phyloP scores from a whole-genome alignment of 2,797 vertebrate species.

The Arnoldichthys spilopterus region DNA sequence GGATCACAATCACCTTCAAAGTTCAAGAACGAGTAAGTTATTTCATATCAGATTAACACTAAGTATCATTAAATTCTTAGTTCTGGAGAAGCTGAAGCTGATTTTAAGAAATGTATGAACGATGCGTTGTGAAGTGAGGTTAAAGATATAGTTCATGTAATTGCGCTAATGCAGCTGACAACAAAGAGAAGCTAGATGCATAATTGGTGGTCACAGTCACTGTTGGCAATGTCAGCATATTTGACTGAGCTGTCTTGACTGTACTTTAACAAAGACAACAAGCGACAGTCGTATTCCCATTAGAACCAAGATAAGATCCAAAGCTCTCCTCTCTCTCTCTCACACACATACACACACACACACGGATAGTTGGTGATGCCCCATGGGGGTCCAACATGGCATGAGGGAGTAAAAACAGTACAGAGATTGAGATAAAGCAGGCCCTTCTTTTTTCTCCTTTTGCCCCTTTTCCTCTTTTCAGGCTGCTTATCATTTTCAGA shows the following conservation, averaged over 20 bases:
- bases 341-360: no score
- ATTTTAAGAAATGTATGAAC: neutral
- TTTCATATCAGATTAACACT: neutral
- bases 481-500: constrained; percentile 21
- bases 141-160: neutral
- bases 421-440: constrained; percentile 38
- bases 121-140: constrained; percentile 15
- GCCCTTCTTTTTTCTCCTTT: constrained; percentile 23
- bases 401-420: constrained; percentile 18
- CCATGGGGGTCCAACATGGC: constrained; percentile 26
- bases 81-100: neutral
- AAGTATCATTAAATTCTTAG: neutral
- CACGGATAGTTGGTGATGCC: no score
- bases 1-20: neutral
- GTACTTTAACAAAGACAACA: constrained; percentile 21
- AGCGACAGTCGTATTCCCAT: constrained; percentile 34
- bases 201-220: neutral
- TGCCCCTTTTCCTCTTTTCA: constrained; percentile 9
- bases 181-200: neutral
- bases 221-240: neutral
- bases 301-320: constrained; percentile 31
- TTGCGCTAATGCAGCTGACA: neutral
- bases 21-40: neutral
- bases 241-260: neutral
- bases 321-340: neutral